Conservation (phyloP, 2,113 vertebrate genomes). For the Cephalopholis sonnerati region DNA sequence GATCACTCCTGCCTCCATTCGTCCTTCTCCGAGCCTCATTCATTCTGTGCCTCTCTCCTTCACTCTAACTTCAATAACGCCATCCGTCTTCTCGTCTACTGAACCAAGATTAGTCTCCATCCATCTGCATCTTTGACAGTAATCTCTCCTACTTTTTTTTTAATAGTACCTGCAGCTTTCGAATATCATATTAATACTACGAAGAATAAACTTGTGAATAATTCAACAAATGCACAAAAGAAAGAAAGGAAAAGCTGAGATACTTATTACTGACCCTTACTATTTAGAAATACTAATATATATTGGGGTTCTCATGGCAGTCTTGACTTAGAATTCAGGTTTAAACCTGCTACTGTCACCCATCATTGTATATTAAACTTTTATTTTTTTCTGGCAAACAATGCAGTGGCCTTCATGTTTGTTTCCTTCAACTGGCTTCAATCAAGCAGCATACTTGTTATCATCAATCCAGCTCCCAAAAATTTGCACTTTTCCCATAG, state of each 20-base stretch:
- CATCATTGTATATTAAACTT: background rate
- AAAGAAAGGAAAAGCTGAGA: background rate
- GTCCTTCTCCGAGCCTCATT: conserved; percentile 66
- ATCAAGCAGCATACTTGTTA: conserved; percentile 26
- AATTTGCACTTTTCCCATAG: conserved; percentile 31
- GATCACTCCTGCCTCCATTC: conserved; percentile 68
- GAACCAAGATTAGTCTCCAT: conserved; percentile 57
- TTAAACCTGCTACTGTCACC: background rate
- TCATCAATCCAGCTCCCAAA: conserved; percentile 35
- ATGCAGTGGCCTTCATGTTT: conserved; percentile 39
- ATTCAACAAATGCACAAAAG: background rate
- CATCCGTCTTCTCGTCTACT: conserved; percentile 70
- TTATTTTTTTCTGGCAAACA: conserved; percentile 36
- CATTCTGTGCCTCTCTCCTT: conserved; percentile 64
- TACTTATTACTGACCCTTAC: background rate
- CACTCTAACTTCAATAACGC: conserved; percentile 64
- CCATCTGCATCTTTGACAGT: conserved; percentile 58
- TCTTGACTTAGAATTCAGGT: conserved; percentile 2
- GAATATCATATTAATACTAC: conserved; percentile 17
- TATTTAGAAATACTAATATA: background rate
- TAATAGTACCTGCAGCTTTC: background rate
- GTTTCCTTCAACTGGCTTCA: conserved; percentile 59
- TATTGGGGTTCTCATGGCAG: background rate
- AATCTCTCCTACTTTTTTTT: conserved; percentile 23
- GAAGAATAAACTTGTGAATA: background rate